A percentile compares a stretch with the other conserved stretches of the same genome.
phyloP scores from a whole-genome alignment of 2,113 vertebrate genomes.

The Engystomops pustulosus region DNA sequence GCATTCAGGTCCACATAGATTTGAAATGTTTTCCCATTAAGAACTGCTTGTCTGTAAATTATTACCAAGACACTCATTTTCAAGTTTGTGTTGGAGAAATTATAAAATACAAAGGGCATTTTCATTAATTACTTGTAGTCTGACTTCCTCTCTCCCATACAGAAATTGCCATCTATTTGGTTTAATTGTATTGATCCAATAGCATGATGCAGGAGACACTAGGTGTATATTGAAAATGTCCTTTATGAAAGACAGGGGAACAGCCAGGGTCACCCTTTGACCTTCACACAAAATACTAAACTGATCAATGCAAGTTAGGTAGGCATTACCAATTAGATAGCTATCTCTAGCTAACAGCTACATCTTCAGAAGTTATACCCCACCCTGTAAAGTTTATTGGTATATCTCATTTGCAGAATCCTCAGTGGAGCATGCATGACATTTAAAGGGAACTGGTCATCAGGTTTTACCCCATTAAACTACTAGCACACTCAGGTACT shows the following conservation, averaged over 20 bases:
- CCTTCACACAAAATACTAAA: not conserved
- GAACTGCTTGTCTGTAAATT: constrained; percentile 79
- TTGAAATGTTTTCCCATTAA: constrained; percentile 82
- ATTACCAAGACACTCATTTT: constrained; percentile 77
- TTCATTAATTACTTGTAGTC: constrained; percentile 77
- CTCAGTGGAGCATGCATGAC: too few relatives aligned
- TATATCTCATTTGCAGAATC: too few relatives aligned
- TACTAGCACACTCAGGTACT: too few relatives aligned
- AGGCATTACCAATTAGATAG: too few relatives aligned
- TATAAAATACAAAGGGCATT: constrained; percentile 79
- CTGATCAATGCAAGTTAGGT: too few relatives aligned
- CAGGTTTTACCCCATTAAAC: too few relatives aligned
- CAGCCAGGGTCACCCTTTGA: not conserved
- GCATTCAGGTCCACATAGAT: constrained; percentile 74
- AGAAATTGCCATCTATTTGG: constrained; percentile 72
- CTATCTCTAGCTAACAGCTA: too few relatives aligned
- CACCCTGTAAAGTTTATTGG: too few relatives aligned
- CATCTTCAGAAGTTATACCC: too few relatives aligned
- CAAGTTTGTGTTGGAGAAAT: constrained; percentile 78
- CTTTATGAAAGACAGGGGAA: not conserved
- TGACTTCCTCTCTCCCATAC: constrained; percentile 68
- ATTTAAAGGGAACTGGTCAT: too few relatives aligned
- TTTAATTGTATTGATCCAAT: constrained; percentile 64
- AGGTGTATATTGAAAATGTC: not conserved
- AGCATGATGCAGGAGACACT: constrained; percentile 54